Evolutionary conservation across 2,797 vertebrate species (phyloP), one percentile per base, ranked within the genome.

Genomic region (Knipowitschia caucasica): DNA sequence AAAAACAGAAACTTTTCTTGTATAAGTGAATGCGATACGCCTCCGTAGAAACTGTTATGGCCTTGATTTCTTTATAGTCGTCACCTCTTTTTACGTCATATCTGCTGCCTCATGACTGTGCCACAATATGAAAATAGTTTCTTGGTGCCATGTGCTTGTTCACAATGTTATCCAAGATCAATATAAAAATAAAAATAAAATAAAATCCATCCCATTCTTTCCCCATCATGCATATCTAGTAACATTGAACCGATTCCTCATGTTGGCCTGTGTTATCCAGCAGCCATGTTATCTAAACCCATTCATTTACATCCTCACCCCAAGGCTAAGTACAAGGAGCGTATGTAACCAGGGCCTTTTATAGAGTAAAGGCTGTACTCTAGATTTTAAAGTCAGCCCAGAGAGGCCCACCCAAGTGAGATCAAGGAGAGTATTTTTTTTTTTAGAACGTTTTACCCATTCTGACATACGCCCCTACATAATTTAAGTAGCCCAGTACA

Each of bases 361-460:
- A 86, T 87, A 86, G 80, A 70, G 46, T 34, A 34, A 52, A 64
- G 73, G 56, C 61, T 34, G 42, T 62, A 58, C 59, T 74, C 31
- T 23, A 74, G 78, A 83, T 86, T 86, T 86, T 82, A 80, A 73
- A 77, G 74, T 74, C 67, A 3, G 80, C 45, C n/a, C 59, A 54
- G 31, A 54, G 64, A 64, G 84, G 84, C 85, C 87, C 86, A 87
- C 86, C 85, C 86, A 86, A 47, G 66, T 47, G 23, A 86, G 75
- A 87, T 88, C 81, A 86, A 85, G 78, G 76, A 33, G 75, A 69
- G 27, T 52, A 50, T 62, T 68, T 70, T 59, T 76, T 65, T 72
- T 74, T 59, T 75, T 57, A 27, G 53, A 25, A 33, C 3, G 18
- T 68, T 54, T 7, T 52, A 15, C 56, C 46, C 54, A 25, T 76